Percentiles rank a stretch among this genome's conserved stretches.
phyloP scores from a whole-genome alignment of 2,797 vertebrate genomes.

The Mareca penelope region DNA sequence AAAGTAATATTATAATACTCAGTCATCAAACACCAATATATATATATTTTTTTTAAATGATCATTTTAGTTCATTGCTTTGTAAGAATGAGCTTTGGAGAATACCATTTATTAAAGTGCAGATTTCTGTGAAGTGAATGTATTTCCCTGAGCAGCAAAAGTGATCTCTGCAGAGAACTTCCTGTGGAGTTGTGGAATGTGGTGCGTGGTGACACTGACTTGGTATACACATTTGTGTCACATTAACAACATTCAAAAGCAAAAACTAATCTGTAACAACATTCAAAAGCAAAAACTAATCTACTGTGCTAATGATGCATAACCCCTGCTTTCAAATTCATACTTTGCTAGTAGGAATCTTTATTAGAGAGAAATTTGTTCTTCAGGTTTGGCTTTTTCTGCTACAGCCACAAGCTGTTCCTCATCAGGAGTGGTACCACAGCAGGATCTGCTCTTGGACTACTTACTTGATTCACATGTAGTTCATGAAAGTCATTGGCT shows the following conservation, averaged over 20 bases:
- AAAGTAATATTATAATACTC: background rate
- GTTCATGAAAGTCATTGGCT: background rate
- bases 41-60: background rate
- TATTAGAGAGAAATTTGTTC: background rate
- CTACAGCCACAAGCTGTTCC: constrained; percentile 10
- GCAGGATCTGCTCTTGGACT: background rate
- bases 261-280: background rate
- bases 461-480: constrained; percentile 4
- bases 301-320: background rate
- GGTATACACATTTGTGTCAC: background rate
- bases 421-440: background rate
- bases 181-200: background rate
- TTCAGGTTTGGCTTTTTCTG: background rate
- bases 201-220: background rate
- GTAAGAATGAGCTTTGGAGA: background rate
- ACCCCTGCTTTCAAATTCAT: background rate
- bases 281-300: background rate
- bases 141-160: background rate
- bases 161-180: background rate
- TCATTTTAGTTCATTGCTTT: background rate
- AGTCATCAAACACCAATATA: background rate
- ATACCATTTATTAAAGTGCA: background rate
- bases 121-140: background rate
- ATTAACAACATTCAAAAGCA: background rate
- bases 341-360: background rate